phyloP scores from a whole-genome alignment of 2,797 vertebrate species.

The Paratrypauchen microcephalus region DNA sequence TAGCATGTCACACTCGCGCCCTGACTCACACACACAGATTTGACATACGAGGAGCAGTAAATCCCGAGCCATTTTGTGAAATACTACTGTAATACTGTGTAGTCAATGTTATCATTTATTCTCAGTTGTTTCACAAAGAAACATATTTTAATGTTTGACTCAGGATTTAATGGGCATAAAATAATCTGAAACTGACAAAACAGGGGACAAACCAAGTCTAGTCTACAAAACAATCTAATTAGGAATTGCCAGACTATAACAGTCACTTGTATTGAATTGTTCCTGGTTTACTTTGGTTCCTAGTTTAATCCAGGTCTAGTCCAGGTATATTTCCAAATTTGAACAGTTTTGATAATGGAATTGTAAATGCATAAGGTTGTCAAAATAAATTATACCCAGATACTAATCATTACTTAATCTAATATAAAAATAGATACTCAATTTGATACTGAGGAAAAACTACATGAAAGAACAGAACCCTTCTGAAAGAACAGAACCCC shows the following conservation, averaged over 20 bases:
- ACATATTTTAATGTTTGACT: not conserved
- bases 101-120: not conserved
- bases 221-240: too few relatives aligned
- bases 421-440: too few relatives aligned
- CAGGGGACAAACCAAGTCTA: not conserved
- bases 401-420: too few relatives aligned
- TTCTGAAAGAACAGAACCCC: too few relatives aligned
- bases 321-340: not conserved
- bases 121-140: not conserved
- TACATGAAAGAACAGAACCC: too few relatives aligned
- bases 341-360: not conserved
- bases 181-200: not conserved
- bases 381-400: not conserved
- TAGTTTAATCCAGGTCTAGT: not conserved
- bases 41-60: conserved; percentile 18
- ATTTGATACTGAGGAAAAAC: too few relatives aligned
- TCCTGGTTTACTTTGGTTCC: not conserved
- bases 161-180: not conserved
- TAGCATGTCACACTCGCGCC: conserved; percentile 41
- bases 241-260: too few relatives aligned
- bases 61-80: conserved; percentile 3
- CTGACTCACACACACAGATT: conserved; percentile 36
- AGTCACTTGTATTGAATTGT: too few relatives aligned
- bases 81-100: not conserved
- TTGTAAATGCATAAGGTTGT: not conserved